Evolutionary conservation across 2,797 vertebrate genomes (phyloP).

Genomic region (Scleropages formosus): DNA sequence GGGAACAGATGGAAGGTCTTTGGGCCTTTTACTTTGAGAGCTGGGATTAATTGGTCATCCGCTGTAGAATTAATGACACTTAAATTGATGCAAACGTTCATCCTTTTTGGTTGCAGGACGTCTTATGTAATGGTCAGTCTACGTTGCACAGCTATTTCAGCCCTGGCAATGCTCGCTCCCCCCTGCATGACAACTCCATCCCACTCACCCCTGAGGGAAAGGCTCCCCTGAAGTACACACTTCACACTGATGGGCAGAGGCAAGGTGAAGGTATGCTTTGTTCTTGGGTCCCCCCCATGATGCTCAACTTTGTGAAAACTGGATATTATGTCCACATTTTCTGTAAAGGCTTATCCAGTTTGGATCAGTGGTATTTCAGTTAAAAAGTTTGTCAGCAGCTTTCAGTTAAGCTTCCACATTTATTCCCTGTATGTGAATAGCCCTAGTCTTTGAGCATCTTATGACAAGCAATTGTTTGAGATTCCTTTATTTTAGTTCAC

Average conservation of each 20-base stretch:
- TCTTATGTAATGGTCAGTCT: conserved; percentile 73
- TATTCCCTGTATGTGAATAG: conserved; percentile 39
- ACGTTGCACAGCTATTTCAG: conserved; percentile 78
- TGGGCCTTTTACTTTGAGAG: background rate
- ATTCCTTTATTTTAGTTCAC: conserved; percentile 5
- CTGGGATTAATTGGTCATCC: background rate
- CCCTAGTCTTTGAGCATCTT: conserved; percentile 40
- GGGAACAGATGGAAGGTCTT: too few species aligned
- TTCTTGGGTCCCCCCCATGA: too few species aligned
- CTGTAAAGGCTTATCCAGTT: too few species aligned
- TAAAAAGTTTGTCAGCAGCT: conserved; percentile 38
- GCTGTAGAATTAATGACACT: background rate
- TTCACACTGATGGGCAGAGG: conserved; percentile 66
- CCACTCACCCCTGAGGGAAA: conserved; percentile 72
- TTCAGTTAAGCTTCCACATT: conserved; percentile 23
- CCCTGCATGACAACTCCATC: conserved; percentile 78
- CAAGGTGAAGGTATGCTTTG: conserved; percentile 71
- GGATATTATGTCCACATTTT: too few species aligned
- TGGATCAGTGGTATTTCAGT: too few species aligned
- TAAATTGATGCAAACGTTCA: background rate
- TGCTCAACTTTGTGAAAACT: too few species aligned
- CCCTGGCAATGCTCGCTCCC: conserved; percentile 70
- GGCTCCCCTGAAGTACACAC: conserved; percentile 65
- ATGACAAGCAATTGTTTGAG: conserved; percentile 42
- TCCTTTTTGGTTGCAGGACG: conserved; percentile 71